phyloP scores from a whole-genome alignment of 2,113 vertebrate species.

The Arvicanthis niloticus region DNA sequence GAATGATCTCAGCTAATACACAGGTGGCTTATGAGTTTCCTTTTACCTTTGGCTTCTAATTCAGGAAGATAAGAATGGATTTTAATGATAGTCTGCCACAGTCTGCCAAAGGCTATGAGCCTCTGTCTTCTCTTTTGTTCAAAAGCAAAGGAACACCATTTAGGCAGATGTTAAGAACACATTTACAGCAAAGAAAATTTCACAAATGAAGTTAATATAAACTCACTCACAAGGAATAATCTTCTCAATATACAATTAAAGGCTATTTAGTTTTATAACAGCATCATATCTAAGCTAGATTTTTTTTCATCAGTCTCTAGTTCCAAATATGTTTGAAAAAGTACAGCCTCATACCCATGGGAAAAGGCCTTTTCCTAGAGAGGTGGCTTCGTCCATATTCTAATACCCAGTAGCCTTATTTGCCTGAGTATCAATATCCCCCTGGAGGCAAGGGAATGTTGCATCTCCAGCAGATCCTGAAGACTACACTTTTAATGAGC shows the following conservation, averaged over 20 bases:
- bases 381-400: neutral
- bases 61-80: neutral
- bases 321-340: neutral
- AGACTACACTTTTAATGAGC: slow-evolving; percentile 69
- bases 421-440: neutral
- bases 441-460: neutral
- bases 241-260: neutral
- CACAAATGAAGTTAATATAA: neutral
- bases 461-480: slow-evolving; percentile 36
- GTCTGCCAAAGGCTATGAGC: neutral
- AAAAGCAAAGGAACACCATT: neutral
- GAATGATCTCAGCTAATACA: neutral
- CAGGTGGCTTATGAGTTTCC: neutral
- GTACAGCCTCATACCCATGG: neutral
- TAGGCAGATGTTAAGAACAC: neutral
- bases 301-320: neutral
- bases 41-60: neutral
- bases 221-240: neutral
- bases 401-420: neutral
- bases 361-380: neutral
- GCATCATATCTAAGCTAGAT: neutral
- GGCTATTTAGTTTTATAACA: neutral
- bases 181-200: neutral
- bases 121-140: neutral
- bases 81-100: neutral